Base-by-base conservation (phyloP, 2,888 invertebrate species). In the Cantharis nigra region DNA sequence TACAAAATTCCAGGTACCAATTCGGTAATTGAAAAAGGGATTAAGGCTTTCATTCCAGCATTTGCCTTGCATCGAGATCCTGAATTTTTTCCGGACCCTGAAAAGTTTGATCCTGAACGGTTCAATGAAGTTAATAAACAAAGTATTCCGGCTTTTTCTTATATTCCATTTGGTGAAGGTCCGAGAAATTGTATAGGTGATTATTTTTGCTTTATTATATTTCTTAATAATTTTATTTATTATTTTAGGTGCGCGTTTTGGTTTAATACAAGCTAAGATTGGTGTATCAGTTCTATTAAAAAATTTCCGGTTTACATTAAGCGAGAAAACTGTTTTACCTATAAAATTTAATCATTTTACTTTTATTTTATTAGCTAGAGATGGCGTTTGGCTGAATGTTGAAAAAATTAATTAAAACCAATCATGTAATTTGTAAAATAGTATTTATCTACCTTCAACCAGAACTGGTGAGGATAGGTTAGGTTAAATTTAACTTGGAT, bases 61-160 rank as follows among this genome's bases (percentile, higher is more conserved):
- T 82, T 82, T 30, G 86, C 86, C 13, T 86, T 90, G 33, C 90
- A 90, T 77, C 83, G 86, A 65, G 89, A 90, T 83, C 86, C 88
- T 0, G 83, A 87, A 13, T 86, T 88, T 75, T 90, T 87, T 82
- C 86, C 88, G 2, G 83, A 90, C 67, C 90, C 90, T 1, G 76
- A 85, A 1, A 83, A 84, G 77, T 90, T 89, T 76, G 86, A 88
- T 49, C 90, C 90, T 0, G 89, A 90, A 71, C 84, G 90, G 63
- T 90, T 90, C 72, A 3, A 78, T 80, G 18, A 78, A 83, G 10
- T n/a, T 49, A 49, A 49, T 49, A 49, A 49, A 9, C 49, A n/a
- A 83, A 87, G 3, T 85, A 86, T 80, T 83, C 87, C 0, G 84
- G 84, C 65, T 83, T 86, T 2, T 89, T 87, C 73, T 80, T 89